Conservation (phyloP, 2,888 invertebrate species). For the Tanypteryx hageni region DNA sequence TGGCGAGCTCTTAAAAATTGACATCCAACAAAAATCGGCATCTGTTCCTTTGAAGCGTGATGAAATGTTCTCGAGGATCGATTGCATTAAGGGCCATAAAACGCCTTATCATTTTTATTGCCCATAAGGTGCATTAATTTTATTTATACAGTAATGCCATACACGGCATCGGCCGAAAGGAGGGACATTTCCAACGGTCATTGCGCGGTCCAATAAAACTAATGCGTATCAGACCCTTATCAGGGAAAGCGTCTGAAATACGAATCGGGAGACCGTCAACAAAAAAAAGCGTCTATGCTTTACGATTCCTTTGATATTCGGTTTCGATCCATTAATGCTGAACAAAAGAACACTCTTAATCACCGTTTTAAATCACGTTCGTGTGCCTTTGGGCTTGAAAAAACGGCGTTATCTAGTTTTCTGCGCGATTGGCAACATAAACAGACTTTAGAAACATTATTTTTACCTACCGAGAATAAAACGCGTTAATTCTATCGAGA, state of each 20-base stretch:
- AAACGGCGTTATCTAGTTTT: too few species aligned
- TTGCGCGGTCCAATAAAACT: conserved; percentile 45
- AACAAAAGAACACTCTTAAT: neutral
- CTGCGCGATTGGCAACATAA: too few species aligned
- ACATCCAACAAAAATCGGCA: conserved; percentile 10
- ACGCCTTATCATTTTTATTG: conserved; percentile 59
- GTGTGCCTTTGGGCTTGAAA: too few species aligned
- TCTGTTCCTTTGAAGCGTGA: conserved; percentile 40
- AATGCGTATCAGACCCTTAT: conserved; percentile 27
- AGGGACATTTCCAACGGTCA: conserved; percentile 14
- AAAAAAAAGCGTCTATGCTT: neutral
- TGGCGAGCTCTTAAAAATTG: conserved; percentile 34
- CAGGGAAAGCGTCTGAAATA: conserved; percentile 17
- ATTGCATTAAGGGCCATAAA: conserved; percentile 28
- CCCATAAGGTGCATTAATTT: conserved; percentile 14
- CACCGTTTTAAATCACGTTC: neutral
- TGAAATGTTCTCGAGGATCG: conserved; percentile 39
- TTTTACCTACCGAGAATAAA: neutral
- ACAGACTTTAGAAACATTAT: neutral
- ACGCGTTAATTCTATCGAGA: neutral
- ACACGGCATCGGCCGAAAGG: conserved; percentile 27
- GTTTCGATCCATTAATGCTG: neutral
- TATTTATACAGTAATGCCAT: conserved; percentile 33
- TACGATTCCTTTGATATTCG: neutral
- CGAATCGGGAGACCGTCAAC: neutral